Base-by-base conservation (phyloP, 1,140 invertebrate genomes). In the Archivesica marissinica region DNA sequence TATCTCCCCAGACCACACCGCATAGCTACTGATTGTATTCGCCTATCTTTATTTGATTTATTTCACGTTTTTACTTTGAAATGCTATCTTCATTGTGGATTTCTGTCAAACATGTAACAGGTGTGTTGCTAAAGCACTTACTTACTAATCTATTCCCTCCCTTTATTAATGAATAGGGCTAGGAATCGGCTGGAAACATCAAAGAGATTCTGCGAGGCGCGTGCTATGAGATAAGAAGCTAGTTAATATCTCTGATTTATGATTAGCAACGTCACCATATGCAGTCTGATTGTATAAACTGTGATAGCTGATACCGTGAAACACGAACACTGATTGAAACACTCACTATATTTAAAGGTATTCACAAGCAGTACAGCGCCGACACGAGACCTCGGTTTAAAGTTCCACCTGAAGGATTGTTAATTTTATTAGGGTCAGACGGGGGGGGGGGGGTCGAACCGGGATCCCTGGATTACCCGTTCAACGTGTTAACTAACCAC, bases 51-150 rank as follows among this genome's bases (percentile, higher is more conserved):
- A 38, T 52, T 56, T 76, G 74, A 76, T 76, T 76, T 76, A 76
- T 76, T 76, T 59, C 33, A 41, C n/a, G 33, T 25, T 56, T 56
- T 15, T 76, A 23, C 74, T 76, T 76, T 76, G 74, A 76, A 76
- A 76, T 76, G 35, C 20, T 76, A 56, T 76, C 52, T 76, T 39
- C 47, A 76, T 76, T 76, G 50, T 56, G 25, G 72, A 0, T 56
- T 76, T 76, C 50, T 76, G 50, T 76, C 74, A 76, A 56, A 76
- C 23, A 59, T 38, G 56, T 23, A 76, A 76, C 74, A 76, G 74
- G 74, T 76, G 74, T 52, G 25, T 76, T 59, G 50, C 41, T 59
- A 20, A 52, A 76, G 44, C 35, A 33, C 47, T 41, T 76, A 76
- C 33, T 76, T 59, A n/a, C 38, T 59, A 23, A 76, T 28, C 35